Evolutionary conservation across 2,888 invertebrate genomes (phyloP), one percentile per base, ranked within the genome.

Genomic region (Nephrotoma flavescens): DNA sequence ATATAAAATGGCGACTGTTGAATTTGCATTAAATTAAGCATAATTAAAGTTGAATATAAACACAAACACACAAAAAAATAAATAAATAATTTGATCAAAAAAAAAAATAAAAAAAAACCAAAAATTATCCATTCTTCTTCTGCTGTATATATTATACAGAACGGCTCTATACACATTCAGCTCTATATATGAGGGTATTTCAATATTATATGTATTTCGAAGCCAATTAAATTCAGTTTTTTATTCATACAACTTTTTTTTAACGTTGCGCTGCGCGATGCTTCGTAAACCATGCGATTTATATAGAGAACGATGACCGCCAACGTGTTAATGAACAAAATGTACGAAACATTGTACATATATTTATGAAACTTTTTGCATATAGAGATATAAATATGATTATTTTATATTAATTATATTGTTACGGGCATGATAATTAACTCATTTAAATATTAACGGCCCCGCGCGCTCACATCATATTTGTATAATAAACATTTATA

Each of bases 381-480:
- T 31, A 31, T 19, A 19, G 71, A 71, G 71, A 71, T 71, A 71
- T 71, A 71, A 71, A 71, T 71, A 71, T 71, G 71, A 71, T 71
- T 71, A 71, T 84, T 84, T 84, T 42, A 42, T 42, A 84, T 84
- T 84, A 84, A 84, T 84, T 84, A 42, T 42, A 84, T 42, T 84
- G 84, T 42, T 84, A 15, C 84, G 41, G 84, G 84, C 42, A 84
- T 42, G 15, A 84, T 84, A 42, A 84, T 84, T 41, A 41, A 42
- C 84, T 84, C 84, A 84, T 84, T 84, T 84, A 42, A 84, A 84
- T 84, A 84, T 84, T 84, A 84, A 84, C 84, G 84, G 84, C 84
- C 84, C 71, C 71, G 71, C 71, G 71, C 31, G 19, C 19, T 71
- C 71, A 71, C 71, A 71, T 71, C 31, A 71, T 71, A 5, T 31